Evolutionary conservation across 1,140 invertebrate species (phyloP), one percentile per base, ranked within the genome.

Genomic region (Macrostomum lignano): DNA sequence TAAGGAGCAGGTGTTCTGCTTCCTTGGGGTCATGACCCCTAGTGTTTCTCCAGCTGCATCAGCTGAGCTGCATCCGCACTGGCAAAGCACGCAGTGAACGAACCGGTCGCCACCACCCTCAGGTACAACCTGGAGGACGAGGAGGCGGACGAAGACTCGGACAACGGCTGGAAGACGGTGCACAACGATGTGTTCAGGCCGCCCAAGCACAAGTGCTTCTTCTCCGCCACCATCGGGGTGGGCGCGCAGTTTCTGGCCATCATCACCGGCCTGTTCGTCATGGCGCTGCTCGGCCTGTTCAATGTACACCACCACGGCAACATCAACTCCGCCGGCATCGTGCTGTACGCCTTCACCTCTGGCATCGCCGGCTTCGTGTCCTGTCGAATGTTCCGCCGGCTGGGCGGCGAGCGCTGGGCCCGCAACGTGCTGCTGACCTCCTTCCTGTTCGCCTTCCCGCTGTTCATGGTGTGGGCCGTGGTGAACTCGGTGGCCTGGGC

Each of bases 101-200:
- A n/a, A n/a, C n/a, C n/a, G n/a, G n/a, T n/a, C n/a, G n/a, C n/a
- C n/a, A n/a, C n/a, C n/a, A n/a, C n/a, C n/a, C n/a, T n/a, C n/a
- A n/a, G n/a, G n/a, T n/a, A n/a, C n/a, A n/a, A n/a, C n/a, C n/a
- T n/a, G n/a, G n/a, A n/a, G n/a, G n/a, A n/a, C n/a, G 32, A 56
- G 3, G 56, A 60, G 23, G 46, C 49, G 21, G 61, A 63, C 36
- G 63, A 65, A 33, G n/a, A n/a, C n/a, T n/a, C n/a, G n/a, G n/a
- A n/a, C n/a, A 62, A 63, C 42, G 63, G 63, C 11, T 65, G 63
- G 63, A 64, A 64, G 42, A 62, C 64, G 24, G 62, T 65, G 33
- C 58, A 62, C 28, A 62, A 58, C 7, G 63, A 65, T 46, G 62
- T 65, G 1, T 65, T 65, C 42, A 43, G 63, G 28, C 62, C 61